Percentiles rank a stretch among this genome's conserved stretches.
phyloP scores from a whole-genome alignment of 2,888 invertebrate genomes.

The Chaetogeoica ovagalla region DNA sequence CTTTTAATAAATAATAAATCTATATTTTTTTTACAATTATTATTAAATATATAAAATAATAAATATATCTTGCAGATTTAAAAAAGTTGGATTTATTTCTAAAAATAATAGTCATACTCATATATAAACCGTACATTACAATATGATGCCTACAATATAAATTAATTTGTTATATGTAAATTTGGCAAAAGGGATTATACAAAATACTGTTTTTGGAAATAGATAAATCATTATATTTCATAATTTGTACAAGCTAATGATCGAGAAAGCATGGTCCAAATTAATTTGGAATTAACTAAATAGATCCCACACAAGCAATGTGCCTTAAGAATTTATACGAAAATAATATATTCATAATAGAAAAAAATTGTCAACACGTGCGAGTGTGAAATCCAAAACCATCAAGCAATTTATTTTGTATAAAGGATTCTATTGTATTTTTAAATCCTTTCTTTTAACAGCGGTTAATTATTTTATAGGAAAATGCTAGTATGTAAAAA shows the following conservation, averaged over 20 bases:
- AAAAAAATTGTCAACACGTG: slow-evolving; percentile 42
- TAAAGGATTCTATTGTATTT: slow-evolving; percentile 19
- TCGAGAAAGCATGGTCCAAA: slow-evolving; percentile 50
- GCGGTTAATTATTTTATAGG: slow-evolving; percentile 33
- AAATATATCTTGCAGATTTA: slow-evolving; percentile 5
- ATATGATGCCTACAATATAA: background rate
- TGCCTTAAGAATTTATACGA: slow-evolving; percentile 36
- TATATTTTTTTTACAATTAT: slow-evolving; percentile 23
- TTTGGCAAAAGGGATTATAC: slow-evolving; percentile 1
- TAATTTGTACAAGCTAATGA: slow-evolving; percentile 35
- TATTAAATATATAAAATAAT: slow-evolving; percentile 7
- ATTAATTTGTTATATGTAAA: slow-evolving; percentile 5
- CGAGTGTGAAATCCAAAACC: slow-evolving; percentile 51
- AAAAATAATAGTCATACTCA: background rate
- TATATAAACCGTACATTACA: background rate
- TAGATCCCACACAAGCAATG: slow-evolving; percentile 48
- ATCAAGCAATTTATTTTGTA: slow-evolving; percentile 47
- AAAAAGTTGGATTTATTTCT: background rate
- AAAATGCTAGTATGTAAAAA: slow-evolving; percentile 34
- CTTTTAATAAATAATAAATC: slow-evolving; percentile 12
- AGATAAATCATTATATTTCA: slow-evolving; percentile 11
- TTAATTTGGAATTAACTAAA: slow-evolving; percentile 32
- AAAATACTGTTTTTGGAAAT: slow-evolving; percentile 1
- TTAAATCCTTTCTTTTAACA: slow-evolving; percentile 7
- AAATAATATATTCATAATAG: slow-evolving; percentile 31